phyloP scores from a whole-genome alignment of 2,113 vertebrate genomes.

The Pandion haliaetus region DNA sequence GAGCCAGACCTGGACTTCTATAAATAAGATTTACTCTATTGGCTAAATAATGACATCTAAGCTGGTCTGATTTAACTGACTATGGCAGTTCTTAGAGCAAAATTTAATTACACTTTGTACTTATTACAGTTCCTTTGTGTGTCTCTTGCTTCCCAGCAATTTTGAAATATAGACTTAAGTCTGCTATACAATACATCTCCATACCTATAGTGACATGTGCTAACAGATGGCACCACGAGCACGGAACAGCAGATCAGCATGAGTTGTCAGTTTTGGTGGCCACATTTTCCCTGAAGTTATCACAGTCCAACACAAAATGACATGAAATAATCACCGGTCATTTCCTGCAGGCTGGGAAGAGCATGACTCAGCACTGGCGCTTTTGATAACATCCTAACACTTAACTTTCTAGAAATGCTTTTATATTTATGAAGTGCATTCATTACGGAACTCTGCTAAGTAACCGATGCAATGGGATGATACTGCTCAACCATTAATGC shows the following conservation, averaged over 20 bases:
- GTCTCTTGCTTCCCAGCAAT: constrained; percentile 60
- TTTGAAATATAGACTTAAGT: constrained; percentile 58
- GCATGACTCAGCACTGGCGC: background rate
- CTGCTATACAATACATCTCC: constrained; percentile 53
- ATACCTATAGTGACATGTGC: constrained; percentile 53
- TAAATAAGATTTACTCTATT: constrained; percentile 68
- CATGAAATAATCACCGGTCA: constrained; percentile 1
- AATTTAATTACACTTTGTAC: constrained; percentile 68
- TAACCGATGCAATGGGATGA: background rate
- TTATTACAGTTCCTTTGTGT: constrained; percentile 64
- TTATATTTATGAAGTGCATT: constrained; percentile 1
- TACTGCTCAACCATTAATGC: background rate
- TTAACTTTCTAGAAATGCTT: constrained; percentile 41
- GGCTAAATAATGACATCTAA: constrained; percentile 72
- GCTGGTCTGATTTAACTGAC: constrained; percentile 67
- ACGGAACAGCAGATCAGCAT: constrained; percentile 21
- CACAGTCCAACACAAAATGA: background rate
- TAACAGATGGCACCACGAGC: constrained; percentile 51
- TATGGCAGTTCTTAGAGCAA: constrained; percentile 69
- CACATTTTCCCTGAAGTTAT: constrained; percentile 37
- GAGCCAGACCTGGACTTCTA: constrained; percentile 64
- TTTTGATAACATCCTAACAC: constrained; percentile 24
- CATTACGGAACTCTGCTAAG: constrained; percentile 12
- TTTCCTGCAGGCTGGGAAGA: background rate
- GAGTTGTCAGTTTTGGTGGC: constrained; percentile 51